phyloP scores from a whole-genome alignment of 1,140 invertebrate genomes.

The Leptinotarsa texana region DNA sequence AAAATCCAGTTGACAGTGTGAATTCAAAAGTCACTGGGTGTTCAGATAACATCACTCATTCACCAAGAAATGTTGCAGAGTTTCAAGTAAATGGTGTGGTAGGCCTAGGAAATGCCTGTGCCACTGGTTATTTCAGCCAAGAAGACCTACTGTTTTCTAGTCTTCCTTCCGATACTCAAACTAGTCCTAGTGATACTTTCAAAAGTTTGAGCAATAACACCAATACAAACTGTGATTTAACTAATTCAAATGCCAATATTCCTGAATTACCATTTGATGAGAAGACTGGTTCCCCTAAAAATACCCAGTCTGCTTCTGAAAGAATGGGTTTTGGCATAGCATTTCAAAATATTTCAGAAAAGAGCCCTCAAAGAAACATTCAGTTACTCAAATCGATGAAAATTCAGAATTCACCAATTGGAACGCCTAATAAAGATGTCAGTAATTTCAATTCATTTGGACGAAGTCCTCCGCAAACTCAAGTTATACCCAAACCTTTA shows the following conservation, averaged over 20 bases:
- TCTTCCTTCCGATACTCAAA: slow-evolving; percentile 40
- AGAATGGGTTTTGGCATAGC: not conserved
- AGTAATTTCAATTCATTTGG: slow-evolving; percentile 39
- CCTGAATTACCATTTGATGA: slow-evolving; percentile 45
- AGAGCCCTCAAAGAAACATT: not conserved
- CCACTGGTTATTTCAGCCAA: slow-evolving; percentile 31
- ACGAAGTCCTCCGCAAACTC: slow-evolving; percentile 38
- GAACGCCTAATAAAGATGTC: slow-evolving; percentile 9
- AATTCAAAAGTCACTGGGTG: slow-evolving; percentile 11
- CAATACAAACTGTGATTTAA: slow-evolving; percentile 40
- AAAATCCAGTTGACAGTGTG: not conserved
- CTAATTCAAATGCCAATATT: slow-evolving; percentile 44
- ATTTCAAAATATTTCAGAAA: not conserved
- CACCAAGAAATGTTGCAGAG: slow-evolving; percentile 13
- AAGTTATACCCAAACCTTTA: slow-evolving; percentile 34
- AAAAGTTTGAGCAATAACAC: slow-evolving; percentile 40
- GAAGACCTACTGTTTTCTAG: slow-evolving; percentile 42
- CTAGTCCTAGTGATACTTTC: slow-evolving; percentile 40
- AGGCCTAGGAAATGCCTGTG: slow-evolving; percentile 8
- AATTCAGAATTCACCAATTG: slow-evolving; percentile 15
- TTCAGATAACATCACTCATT: slow-evolving; percentile 26
- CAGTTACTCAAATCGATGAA: not conserved
- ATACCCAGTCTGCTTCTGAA: slow-evolving; percentile 14
- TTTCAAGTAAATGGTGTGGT: slow-evolving; percentile 12
- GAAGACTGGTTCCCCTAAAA: slow-evolving; percentile 23